A percentile compares a stretch with the other conserved stretches of the same genome.
Evolutionary conservation across 2,888 invertebrate species (phyloP).

Genomic region (Notocelia uddmanniana): DNA sequence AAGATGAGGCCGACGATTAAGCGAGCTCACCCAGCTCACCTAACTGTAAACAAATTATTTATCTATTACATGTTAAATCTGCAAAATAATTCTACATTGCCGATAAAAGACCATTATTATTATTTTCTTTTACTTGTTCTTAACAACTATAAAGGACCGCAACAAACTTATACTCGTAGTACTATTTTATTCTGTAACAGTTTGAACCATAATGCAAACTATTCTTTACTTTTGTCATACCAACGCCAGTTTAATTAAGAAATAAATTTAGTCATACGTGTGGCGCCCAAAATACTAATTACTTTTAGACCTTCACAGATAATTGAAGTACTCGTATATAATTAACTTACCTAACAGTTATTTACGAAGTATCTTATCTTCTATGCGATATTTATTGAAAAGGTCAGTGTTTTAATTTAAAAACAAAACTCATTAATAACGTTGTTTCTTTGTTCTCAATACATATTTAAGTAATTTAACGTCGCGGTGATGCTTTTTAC

Average conservation of each 20-base stretch:
- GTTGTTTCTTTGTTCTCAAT: not conserved
- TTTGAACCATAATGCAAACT: not conserved
- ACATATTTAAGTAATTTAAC: not conserved
- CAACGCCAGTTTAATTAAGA: conserved; percentile 6
- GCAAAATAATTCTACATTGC: no score
- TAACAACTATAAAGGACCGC: no score
- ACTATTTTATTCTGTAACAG: not conserved
- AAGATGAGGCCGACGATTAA: no score
- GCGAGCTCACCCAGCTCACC: no score
- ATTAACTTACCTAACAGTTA: conserved; percentile 20
- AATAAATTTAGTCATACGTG: not conserved
- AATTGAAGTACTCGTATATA: conserved; percentile 4
- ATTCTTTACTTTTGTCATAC: not conserved
- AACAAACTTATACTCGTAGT: no score
- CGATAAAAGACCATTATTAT: no score
- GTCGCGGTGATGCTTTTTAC: no score
- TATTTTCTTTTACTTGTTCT: no score
- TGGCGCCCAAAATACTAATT: not conserved
- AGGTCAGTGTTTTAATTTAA: conserved; percentile 8
- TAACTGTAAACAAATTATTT: no score
- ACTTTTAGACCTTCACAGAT: conserved; percentile 15
- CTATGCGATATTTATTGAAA: not conserved
- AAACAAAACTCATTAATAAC: not conserved
- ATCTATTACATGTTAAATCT: no score
- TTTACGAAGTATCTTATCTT: not conserved